phyloP scores from a whole-genome alignment of 2,113 vertebrate species.

The Tympanuchus pallidicinctus region DNA sequence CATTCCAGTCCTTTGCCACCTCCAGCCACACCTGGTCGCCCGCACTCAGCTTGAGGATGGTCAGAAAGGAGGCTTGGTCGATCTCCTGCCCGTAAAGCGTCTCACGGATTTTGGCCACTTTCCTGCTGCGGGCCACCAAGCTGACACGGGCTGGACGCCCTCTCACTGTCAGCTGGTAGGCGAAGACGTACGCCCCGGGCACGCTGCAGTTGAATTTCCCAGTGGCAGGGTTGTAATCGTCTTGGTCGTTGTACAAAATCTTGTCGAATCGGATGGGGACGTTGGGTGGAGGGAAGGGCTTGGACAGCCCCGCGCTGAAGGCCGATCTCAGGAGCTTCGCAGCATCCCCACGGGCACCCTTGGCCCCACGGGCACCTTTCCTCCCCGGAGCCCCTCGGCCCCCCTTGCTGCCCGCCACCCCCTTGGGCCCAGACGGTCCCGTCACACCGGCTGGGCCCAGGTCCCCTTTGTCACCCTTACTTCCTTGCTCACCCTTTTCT shows the following conservation, averaged over 20 bases:
- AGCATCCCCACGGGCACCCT: slow-evolving; percentile 83
- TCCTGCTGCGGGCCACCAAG: slow-evolving; percentile 86
- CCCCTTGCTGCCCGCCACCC: slow-evolving; percentile 85
- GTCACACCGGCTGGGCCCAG: slow-evolving; percentile 76
- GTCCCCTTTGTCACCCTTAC: slow-evolving; percentile 88
- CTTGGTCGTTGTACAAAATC: slow-evolving; percentile 89
- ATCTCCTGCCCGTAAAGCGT: slow-evolving; percentile 93
- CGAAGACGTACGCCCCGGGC: slow-evolving; percentile 91
- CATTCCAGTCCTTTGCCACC: slow-evolving; percentile 93
- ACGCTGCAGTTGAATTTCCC: slow-evolving; percentile 91
- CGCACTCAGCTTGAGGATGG: slow-evolving; percentile 83
- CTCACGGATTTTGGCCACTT: slow-evolving; percentile 87
- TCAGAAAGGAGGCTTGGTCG: slow-evolving; percentile 92
- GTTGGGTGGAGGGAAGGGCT: slow-evolving; percentile 91
- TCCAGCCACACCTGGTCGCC: slow-evolving; percentile 97
- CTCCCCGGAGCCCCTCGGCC: slow-evolving; percentile 86
- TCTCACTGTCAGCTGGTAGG: slow-evolving; percentile 93
- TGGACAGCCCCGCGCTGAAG: slow-evolving; percentile 92
- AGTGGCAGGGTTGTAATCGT: slow-evolving; percentile 83
- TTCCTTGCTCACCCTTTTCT: slow-evolving; percentile 82
- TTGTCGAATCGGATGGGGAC: slow-evolving; percentile 91
- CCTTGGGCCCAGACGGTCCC: slow-evolving; percentile 84
- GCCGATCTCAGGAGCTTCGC: slow-evolving; percentile 77
- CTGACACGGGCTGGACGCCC: slow-evolving; percentile 88
- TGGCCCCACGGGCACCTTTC: slow-evolving; percentile 88